Base-by-base conservation (phyloP, 2,888 invertebrate species). In the Orthosia gracilis region DNA sequence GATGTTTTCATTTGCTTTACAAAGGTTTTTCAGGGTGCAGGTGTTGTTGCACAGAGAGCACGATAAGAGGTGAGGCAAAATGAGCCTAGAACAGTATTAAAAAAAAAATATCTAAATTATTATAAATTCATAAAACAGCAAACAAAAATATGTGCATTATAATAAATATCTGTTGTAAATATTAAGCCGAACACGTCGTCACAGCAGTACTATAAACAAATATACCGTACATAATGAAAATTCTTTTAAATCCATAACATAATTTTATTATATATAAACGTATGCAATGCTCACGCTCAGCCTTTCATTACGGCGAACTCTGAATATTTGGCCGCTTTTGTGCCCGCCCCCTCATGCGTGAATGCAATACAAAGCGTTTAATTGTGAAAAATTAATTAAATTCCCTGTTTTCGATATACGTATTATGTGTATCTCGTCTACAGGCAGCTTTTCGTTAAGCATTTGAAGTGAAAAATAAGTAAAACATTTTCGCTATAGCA, bases 381-480 rank as follows among this genome's bases (percentile, higher is more conserved):
- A 73, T 76, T 85, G 71, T 76, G 66, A 85, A 85, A 85, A 76
- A 85, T 57, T 76, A 62, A 83, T 85, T 85, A 73, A 69, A 83
- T 79, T 73, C 54, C 72, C 26, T 61, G 73, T 71, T 70, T 69
- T 65, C 55, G 23, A 76, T 67, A 45, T 55, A 40, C 40, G 17
- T 7, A 13, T 40, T 40, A 40, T 50, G 47, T 57, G 4, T 57
- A 57, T 47, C 5, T n/a, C 23, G 26, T 72, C 0, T 49, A 5
- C 18, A 31, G 13, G 21, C 21, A 3, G 18, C 45, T 13, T 58
- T 15, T 13, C 1, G 23, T 13, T 11, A 21, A 26, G 67, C 66
- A 26, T 67, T 76, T 55, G 15, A 2, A 23, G 40, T 13, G 1
- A 31, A 52, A 45, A 21, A 13, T 64, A 13, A 13, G 49, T 40